Base-by-base conservation (phyloP, 2,113 vertebrate genomes). In the Alosa alosa region DNA sequence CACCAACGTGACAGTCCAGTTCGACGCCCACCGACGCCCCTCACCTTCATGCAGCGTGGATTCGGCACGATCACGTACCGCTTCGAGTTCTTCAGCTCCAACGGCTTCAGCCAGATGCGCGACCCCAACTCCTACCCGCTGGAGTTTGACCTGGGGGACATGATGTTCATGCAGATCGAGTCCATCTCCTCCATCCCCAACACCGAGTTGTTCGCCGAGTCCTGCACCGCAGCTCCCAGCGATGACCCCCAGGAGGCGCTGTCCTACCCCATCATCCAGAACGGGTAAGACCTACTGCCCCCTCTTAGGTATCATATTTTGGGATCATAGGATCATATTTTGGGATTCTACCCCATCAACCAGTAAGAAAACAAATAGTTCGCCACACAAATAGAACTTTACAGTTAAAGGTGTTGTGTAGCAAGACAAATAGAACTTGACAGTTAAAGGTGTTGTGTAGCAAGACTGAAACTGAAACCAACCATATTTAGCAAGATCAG, bases 51-150 rank as follows among this genome's bases (percentile, higher is more conserved):
- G 45, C 94, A 95, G 55, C 92, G 57, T 57, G 94, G 94, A 82
- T 93, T 95, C 82, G 91, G 91, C 3, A 82, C 88, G 11, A 92
- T 93, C 85, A 91, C 44, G 47, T 93, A 91, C 75, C n/a, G 87
- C 78, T 94, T 94, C 82, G 93, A 95, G 89, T 95, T 95, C 90
- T 95, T 87, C 90, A 45, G 1, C 0, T 13, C 81, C 20, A 1
- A 93, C 46, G 0, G 94, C 95, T 95, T 89, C 86, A 1, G 0
- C 9, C 36, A 0, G 11, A 89, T 83, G 75, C 83, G 83, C 0
- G 82, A 90, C 57, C 90, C 93, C 0, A 85, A 22, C 0, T 64
- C 78, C 0, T 94, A 94, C 88, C 94, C 94, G 13, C 44, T 89
- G 17, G 83, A 90, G n/a, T 89, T 89, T 45, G 36, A 75, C 0